Evolutionary conservation across 2,113 vertebrate genomes (phyloP).

Genomic region (Sporophila hypoxantha): DNA sequence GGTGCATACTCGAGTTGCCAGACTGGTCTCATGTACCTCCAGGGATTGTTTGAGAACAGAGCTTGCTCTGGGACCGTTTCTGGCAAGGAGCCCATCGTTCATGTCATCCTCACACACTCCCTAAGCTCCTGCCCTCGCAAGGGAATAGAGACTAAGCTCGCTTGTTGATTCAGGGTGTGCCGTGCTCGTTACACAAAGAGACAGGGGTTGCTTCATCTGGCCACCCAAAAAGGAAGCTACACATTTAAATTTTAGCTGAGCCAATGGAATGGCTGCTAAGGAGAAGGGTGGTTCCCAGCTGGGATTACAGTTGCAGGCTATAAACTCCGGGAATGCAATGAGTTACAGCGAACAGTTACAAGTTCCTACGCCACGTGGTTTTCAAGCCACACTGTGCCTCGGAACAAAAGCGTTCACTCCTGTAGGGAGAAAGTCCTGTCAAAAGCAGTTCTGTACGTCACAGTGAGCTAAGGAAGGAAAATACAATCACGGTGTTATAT

Average conservation of each 20-base stretch:
- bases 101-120: background rate
- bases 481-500: fast-evolving
- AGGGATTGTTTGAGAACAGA: background rate
- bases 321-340: background rate
- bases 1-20: background rate
- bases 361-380: fast-evolving
- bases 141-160: background rate
- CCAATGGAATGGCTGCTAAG: background rate
- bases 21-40: background rate
- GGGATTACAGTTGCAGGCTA: background rate
- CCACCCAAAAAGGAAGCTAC: background rate
- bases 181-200: background rate
- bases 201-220: background rate
- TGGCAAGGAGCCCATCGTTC: background rate
- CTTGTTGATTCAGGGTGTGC: background rate
- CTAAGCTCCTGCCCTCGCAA: background rate
- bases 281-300: background rate
- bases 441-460: background rate
- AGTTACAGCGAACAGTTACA: background rate
- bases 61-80: background rate
- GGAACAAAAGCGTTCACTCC: background rate
- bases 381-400: background rate
- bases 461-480: background rate
- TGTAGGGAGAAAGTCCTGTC: background rate
- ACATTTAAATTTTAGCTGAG: background rate